Percentiles rank a stretch among this genome's conserved stretches.
These are phyloP conservation scores for Trissolcus brochymenae DNA, from an alignment of 2,888 invertebrate species.

Conservation along the genomic window DNA sequence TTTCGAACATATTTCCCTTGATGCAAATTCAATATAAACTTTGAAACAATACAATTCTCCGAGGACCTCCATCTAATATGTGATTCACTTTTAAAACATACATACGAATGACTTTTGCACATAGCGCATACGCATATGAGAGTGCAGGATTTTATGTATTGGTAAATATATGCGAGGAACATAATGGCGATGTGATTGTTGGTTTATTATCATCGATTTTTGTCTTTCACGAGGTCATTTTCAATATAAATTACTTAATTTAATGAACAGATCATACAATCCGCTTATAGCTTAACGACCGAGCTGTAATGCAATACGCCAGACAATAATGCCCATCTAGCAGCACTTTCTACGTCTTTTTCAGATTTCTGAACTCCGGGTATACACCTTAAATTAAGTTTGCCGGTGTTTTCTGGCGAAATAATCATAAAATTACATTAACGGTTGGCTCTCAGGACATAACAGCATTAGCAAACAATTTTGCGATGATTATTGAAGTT, in stretches of 20 bases:
- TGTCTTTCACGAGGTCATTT: slow-evolving; percentile 57
- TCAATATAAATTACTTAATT: slow-evolving; percentile 68
- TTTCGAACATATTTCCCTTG: no score
- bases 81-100: slow-evolving; percentile 1
- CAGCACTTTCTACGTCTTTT: slow-evolving; percentile 48
- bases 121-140: slow-evolving; percentile 2
- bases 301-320: slow-evolving; percentile 52
- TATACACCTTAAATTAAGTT: slow-evolving; percentile 22
- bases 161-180: slow-evolving; percentile 3
- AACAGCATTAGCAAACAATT: background rate
- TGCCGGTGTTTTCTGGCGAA: slow-evolving; percentile 5
- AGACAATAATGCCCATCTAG: slow-evolving; percentile 48
- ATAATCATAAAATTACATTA: slow-evolving; percentile 26
- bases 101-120: slow-evolving; percentile 9
- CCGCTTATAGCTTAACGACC: slow-evolving; percentile 64
- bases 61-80: no score
- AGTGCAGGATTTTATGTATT: slow-evolving; percentile 30
- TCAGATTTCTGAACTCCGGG: slow-evolving; percentile 19
- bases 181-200: slow-evolving; percentile 38
- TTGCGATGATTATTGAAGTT: no score
- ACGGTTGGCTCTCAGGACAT: background rate
- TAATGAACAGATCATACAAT: slow-evolving; percentile 65
- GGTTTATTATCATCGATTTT: slow-evolving; percentile 44
- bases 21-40: no score
- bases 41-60: no score